These are phyloP conservation scores for Apodemia duryi DNA, from an alignment of 2,888 invertebrate genomes.

Conservation along the genomic window DNA sequence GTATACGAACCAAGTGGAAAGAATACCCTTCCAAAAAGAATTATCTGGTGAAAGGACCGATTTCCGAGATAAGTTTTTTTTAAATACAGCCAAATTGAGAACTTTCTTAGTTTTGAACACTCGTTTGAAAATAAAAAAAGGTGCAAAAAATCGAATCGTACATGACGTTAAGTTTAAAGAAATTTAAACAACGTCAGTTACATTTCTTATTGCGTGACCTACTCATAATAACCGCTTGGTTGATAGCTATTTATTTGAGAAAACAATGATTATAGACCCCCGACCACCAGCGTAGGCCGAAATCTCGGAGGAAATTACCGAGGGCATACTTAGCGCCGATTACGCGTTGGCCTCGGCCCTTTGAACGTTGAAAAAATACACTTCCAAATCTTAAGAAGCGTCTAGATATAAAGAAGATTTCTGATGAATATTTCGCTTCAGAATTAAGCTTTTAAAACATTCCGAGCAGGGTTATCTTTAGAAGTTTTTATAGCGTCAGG, in stretches of 20 bases:
- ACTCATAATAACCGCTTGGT: slow-evolving; percentile 24
- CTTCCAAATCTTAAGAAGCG: not conserved
- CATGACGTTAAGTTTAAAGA: not conserved
- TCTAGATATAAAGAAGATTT: not conserved
- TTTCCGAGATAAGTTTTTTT: too few relatives aligned
- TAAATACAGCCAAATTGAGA: too few relatives aligned
- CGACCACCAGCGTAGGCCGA: slow-evolving; percentile 35
- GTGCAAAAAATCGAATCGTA: too few relatives aligned
- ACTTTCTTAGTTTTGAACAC: too few relatives aligned
- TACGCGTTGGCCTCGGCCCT: not conserved
- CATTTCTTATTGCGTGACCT: slow-evolving; percentile 21
- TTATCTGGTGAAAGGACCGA: too few relatives aligned
- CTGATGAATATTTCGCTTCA: too few relatives aligned
- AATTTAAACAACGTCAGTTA: not conserved
- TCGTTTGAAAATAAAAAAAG: too few relatives aligned
- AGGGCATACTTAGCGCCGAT: slow-evolving; percentile 15
- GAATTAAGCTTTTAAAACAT: too few relatives aligned
- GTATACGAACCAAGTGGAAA: too few relatives aligned
- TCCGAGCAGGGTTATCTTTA: too few relatives aligned
- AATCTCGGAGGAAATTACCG: slow-evolving; percentile 34
- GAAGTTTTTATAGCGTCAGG: too few relatives aligned
- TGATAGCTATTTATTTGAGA: slow-evolving; percentile 39
- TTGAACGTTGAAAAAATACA: not conserved
- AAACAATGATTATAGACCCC: slow-evolving; percentile 37
- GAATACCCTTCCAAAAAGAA: too few relatives aligned